Percentiles rank a stretch among this genome's conserved stretches.
Evolutionary conservation across 2,797 vertebrate genomes (phyloP).

Genomic region (Chelon auratus): DNA sequence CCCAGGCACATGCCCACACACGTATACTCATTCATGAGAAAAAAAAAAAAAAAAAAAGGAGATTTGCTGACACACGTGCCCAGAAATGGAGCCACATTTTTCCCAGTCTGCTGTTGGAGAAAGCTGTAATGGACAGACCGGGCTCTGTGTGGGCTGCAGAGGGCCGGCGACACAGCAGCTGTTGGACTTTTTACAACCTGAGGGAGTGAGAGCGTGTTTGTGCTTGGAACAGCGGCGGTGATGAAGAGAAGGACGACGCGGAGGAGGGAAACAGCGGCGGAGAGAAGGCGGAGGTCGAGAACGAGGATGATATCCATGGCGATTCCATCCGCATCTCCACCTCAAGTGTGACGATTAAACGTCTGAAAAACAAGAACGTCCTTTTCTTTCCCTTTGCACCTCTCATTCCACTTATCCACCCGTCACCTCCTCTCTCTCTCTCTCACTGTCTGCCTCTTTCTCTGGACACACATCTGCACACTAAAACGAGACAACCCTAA

Average conservation of each 20-base stretch:
- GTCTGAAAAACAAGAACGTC: constrained; percentile 31
- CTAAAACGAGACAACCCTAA: constrained; percentile 37
- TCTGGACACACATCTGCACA: constrained; percentile 27
- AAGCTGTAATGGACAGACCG: constrained; percentile 63
- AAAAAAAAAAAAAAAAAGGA: constrained; percentile 12
- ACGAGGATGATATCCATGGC: constrained; percentile 1
- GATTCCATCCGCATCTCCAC: constrained; percentile 19
- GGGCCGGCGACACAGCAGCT: constrained; percentile 58
- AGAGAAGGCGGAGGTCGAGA: constrained; percentile 22
- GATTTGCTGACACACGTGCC: constrained; percentile 54
- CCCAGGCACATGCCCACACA: constrained; percentile 31
- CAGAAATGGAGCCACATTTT: constrained; percentile 58
- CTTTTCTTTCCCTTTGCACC: constrained; percentile 15
- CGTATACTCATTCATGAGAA: constrained; percentile 51
- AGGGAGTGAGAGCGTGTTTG: constrained; percentile 48
- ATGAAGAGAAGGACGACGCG: constrained; percentile 30
- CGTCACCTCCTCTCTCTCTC: constrained; percentile 27
- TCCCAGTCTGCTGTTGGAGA: constrained; percentile 62
- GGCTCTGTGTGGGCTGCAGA: constrained; percentile 62
- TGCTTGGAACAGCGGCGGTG: constrained; percentile 24
- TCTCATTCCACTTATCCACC: constrained; percentile 4
- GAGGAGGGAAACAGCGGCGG: constrained; percentile 24
- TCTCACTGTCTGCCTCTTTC: constrained; percentile 11
- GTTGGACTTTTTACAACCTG: constrained; percentile 64
- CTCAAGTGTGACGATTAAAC: constrained; percentile 3